Evolutionary conservation across 2,888 invertebrate genomes (phyloP).

Genomic region (Tetragonisca angustula): DNA sequence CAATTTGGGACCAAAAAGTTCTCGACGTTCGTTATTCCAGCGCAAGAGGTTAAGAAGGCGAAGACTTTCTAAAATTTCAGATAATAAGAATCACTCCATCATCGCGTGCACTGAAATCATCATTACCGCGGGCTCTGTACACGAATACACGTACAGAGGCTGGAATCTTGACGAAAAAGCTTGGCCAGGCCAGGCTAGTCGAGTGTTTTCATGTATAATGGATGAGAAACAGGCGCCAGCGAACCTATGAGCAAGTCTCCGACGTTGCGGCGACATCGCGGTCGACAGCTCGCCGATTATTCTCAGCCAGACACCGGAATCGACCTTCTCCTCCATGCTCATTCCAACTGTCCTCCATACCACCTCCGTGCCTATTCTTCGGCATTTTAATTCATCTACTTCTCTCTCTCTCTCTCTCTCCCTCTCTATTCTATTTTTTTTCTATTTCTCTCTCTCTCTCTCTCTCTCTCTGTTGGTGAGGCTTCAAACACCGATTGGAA

Average conservation of each 20-base stretch:
- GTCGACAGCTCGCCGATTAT: constrained; percentile 42
- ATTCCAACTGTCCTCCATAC: not conserved
- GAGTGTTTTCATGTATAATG: constrained; percentile 80
- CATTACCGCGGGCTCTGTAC: constrained; percentile 12
- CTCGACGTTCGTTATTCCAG: no score
- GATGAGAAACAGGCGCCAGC: constrained; percentile 77
- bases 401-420: not conserved
- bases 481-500: not conserved
- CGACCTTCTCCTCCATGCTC: constrained; percentile 21
- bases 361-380: not conserved
- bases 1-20: no score
- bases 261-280: constrained; percentile 31
- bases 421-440: no score
- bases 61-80: not conserved
- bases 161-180: constrained; percentile 73
- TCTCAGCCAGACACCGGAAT: constrained; percentile 39
- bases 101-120: constrained; percentile 15
- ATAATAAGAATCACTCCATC: not conserved
- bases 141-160: constrained; percentile 33
- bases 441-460: no score
- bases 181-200: constrained; percentile 64
- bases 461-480: no score
- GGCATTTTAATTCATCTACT: not conserved
- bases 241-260: constrained; percentile 60
- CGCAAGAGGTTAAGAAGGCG: not conserved